Base-by-base conservation (phyloP, 2,888 invertebrate species). In the Ormyrus thymus region DNA sequence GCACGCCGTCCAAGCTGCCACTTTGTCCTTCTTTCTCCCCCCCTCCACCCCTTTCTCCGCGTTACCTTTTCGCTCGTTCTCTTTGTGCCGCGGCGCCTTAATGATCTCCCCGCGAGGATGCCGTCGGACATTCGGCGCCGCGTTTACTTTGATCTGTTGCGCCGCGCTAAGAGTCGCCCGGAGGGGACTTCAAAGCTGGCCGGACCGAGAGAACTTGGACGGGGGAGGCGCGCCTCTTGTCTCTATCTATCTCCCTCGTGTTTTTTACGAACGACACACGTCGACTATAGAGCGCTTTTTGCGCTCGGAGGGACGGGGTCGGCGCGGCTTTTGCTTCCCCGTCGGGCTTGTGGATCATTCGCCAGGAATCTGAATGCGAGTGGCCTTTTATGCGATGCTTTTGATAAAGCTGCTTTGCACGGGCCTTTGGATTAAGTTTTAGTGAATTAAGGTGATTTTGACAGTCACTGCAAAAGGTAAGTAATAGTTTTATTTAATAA, bases 91-190 rank as follows among this genome's bases (percentile, higher is more conserved):
- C 29, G 29, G 29, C 9, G 51, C 71, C 71, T 71, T 77, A 71
- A 77, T 71, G 58, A 71, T 71, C 62, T 29, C 29, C 7, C 45
- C 58, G 11, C 48, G 8, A 45, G 29, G 10, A 50, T 45, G 43
- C 45, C 50, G 29, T 46, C 73, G 56, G 62, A 56, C 64, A 73
- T 73, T 53, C 68, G 53, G 70, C 8, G 53, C 43, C 10, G 62
- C 50, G 59, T 51, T 64, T 65, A 59, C 71, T 71, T 72, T 72
- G 72, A 77, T 72, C 72, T 61, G 61, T 55, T 70, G 62, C 69
- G 56, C 76, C 45, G 50, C 58, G n/a, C 74, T 62, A 71, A 62
- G 71, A 71, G 53, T 71, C 53, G 45, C 68, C 46, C 45, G 50
- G 13, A 13, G 53, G 15, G 55, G 29, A 76, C 76, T 71, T 77